Percentiles rank a stretch among this genome's conserved stretches.
phyloP scores from a whole-genome alignment of 2,113 vertebrate genomes.

The Petrocephalus microphthalmus region DNA sequence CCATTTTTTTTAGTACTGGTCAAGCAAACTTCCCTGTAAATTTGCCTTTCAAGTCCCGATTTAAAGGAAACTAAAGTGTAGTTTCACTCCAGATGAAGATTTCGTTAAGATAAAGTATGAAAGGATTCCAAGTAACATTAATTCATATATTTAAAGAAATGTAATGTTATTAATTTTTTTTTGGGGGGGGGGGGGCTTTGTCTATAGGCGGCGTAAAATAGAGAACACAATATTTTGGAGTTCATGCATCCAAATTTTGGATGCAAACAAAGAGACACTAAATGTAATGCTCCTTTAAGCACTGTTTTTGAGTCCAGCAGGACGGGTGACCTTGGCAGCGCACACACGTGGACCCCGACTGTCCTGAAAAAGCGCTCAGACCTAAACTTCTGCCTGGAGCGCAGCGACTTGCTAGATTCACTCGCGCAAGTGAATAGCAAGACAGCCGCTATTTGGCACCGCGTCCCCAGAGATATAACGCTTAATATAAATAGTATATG shows the following conservation, averaged over 20 bases:
- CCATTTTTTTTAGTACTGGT: background rate
- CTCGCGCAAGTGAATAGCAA: background rate
- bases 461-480: too few relatives aligned
- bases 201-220: background rate
- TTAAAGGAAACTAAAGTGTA: background rate
- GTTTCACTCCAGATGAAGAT: background rate
- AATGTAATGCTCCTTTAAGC: background rate
- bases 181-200: background rate
- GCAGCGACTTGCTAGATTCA: background rate
- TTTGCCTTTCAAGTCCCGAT: background rate
- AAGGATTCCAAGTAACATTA: background rate
- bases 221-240: background rate
- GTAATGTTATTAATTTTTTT: background rate
- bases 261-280: background rate
- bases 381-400: background rate
- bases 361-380: background rate
- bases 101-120: background rate
- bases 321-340: constrained; percentile 1
- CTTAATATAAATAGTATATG: constrained; percentile 1
- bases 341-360: background rate
- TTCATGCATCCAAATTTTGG: background rate
- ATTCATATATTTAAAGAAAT: background rate
- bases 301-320: background rate
- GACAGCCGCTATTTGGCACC: background rate
- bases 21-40: background rate